Base-by-base conservation (phyloP, 2,113 vertebrate genomes). In the Passerina amoena region DNA sequence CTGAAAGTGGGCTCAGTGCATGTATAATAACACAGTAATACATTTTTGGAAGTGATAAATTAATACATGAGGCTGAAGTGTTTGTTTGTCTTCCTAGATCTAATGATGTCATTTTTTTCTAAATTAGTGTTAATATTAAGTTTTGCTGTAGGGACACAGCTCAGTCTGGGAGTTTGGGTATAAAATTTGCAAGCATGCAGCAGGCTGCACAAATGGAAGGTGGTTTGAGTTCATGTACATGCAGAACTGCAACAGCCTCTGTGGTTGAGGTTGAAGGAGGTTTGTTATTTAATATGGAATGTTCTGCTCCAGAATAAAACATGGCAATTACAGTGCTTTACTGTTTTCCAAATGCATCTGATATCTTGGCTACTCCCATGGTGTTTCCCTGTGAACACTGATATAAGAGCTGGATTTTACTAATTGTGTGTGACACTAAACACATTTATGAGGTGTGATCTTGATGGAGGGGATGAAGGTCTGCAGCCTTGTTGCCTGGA, bases 211-310 rank as follows among this genome's bases (percentile, higher is more conserved):
- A 25, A 53, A 17, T 24, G 44, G 50, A 42, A 61, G 37, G 25
- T 57, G 14, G 27, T 73, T 28, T 72, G 48, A 38, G 27, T 63
- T 73, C 7, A 2, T 5, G 15, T 72, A 14, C 8, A 2, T 14
- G 19, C 9, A 64, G 69, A 89, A 22, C 45, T 40, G 19, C 38
- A 45, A 7, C 44, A 37, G 12, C 19, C 40, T 87, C 37, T 57
- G 10, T 19, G 37, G 5, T 0, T 0, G 12, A 56, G 24, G 22
- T 8, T 86, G 48, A n/a, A 68, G n/a, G 56, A 42, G 19, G 1
- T 20, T 61, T 71, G 11, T 37, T 63, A 18, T 28, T 77, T 54
- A 65, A 57, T 56, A 10, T 1, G 0, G 23, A 35, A 63, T n/a
- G 10, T 28, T 66, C 51, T 70, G 38, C 54, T 84, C 47, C 37